Base-by-base conservation (phyloP, 2,113 vertebrate genomes). In the Mionectes macconnelli region DNA sequence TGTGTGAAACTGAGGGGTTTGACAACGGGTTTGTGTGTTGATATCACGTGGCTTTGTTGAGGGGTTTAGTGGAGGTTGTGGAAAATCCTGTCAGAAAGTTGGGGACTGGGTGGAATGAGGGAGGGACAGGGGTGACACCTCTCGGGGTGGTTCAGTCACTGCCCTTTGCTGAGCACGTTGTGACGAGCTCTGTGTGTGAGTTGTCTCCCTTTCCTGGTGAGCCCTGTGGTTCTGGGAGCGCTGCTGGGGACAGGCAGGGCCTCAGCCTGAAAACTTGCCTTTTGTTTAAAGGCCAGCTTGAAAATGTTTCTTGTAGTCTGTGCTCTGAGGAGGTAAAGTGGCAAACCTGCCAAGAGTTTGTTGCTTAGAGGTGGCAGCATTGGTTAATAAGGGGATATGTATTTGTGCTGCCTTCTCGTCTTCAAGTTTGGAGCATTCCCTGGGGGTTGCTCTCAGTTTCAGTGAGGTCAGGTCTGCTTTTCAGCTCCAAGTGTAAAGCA, bases 21-120 rank as follows among this genome's bases (percentile, higher is more conserved):
- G n/a, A 30, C 59, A 4, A 0, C 6, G 55, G 23, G 14, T 82
- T 72, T 31, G 14, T 44, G 30, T 14, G 3, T 39, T 76, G 16
- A 4, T 6, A 28, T 22, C 2, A 0, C 2, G 11, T 25, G 27
- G 30, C 24, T 56, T 30, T 56, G 27, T 50, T 33, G 17, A 39
- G 50, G 28, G 45, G n/a, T 57, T 50, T 35, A 33, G 16, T 25
- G 50, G 22, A 73, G 42, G 14, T 31, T 14, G 55, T 8, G 10
- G 33, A 37, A 81, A 91, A 39, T 8, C 1, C 10, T 2, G 9
- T n/a, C n/a, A 53, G 55, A 11, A 73, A 44, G 30, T 35, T 91
- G 56, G 49, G 50, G 18, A 10, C 3, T 4, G 45, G 42, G 21
- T 24, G 19, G 35, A 28, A 22, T 28, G 50, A 30, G 12, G 35